Evolutionary conservation across 2,888 invertebrate genomes (phyloP), one percentile per base, ranked within the genome.

Genomic region (Eucriotettix oculatus): DNA sequence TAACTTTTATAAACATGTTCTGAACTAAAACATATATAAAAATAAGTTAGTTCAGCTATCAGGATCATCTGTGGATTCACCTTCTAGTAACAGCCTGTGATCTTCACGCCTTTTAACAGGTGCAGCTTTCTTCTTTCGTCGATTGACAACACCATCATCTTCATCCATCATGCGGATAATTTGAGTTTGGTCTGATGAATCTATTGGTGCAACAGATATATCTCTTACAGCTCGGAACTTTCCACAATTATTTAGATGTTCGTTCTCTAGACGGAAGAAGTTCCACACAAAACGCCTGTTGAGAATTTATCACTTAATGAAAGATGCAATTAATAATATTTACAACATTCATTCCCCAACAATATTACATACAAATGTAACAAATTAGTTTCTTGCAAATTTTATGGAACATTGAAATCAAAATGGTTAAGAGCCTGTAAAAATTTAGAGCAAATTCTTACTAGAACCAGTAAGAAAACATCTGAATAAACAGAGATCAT

Each of bases 241-340:
- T 75, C 91, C 91, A 73, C 90, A 91, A 73, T 91, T 91, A 74
- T 92, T 91, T 62, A 92, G 75, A 72, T 92, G 91, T 70, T 91
- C 91, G 73, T 92, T 91, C 74, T 91, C 91, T 66, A 91, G 73
- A 1, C 91, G 89, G 76, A 91, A 90, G 70, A 87, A 91, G 71
- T 91, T 91, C 91, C 91, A 91, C 14, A 92, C 82, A 72, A 91
- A 92, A 58, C 87, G 75, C 63, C 81, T 77, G 48, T 29, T 29
- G 29, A 29, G 29, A 7, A 5, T 29, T 29, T 7, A 29, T 29
- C 29, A 29, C 29, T 29, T 29, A 29, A 29, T 29, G 29, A 29
- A 29, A 29, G 2, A 29, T 29, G 29, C 29, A 29, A 2, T 29
- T 29, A 5, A 29, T 29, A 29, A 29, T 29, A 29, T 29, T 29